These are phyloP conservation scores for Amblyraja radiata DNA, from an alignment of 2,797 vertebrate species.

Conservation along the genomic window DNA sequence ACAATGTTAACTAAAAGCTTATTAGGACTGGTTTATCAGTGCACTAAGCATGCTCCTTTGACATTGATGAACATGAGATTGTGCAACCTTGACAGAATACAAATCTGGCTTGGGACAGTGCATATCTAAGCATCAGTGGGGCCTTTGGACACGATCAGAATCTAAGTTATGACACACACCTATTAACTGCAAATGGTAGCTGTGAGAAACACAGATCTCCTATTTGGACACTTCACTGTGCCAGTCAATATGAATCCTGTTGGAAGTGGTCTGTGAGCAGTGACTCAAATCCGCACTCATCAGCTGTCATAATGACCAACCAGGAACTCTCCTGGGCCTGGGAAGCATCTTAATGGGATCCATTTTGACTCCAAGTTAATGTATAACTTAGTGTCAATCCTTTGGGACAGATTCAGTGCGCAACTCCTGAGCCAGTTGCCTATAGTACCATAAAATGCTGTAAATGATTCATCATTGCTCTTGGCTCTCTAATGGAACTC, in stretches of 20 bases:
- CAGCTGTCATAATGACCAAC: neutral
- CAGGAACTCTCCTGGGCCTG: neutral
- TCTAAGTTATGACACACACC: constrained; percentile 11
- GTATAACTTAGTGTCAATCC: neutral
- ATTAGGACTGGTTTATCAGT: constrained; percentile 31
- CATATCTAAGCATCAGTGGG: constrained; percentile 5
- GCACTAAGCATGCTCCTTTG: constrained; percentile 36
- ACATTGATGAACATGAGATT: neutral
- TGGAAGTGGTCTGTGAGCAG: neutral
- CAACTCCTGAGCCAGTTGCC: neutral
- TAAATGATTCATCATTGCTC: neutral
- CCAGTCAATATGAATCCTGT: neutral
- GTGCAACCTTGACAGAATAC: constrained; percentile 18
- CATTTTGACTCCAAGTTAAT: neutral
- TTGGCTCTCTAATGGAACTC: neutral
- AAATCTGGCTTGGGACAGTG: constrained; percentile 12
- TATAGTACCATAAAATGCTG: neutral
- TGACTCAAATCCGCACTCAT: neutral
- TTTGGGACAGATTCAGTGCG: neutral
- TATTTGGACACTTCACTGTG: neutral
- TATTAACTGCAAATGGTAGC: neutral
- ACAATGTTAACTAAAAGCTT: constrained; percentile 34
- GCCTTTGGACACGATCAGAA: constrained; percentile 25
- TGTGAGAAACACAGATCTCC: neutral
- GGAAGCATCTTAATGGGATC: neutral